These are phyloP conservation scores for Chromobotia macracanthus DNA, from an alignment of 2,797 vertebrate genomes.

Conservation along the genomic window DNA sequence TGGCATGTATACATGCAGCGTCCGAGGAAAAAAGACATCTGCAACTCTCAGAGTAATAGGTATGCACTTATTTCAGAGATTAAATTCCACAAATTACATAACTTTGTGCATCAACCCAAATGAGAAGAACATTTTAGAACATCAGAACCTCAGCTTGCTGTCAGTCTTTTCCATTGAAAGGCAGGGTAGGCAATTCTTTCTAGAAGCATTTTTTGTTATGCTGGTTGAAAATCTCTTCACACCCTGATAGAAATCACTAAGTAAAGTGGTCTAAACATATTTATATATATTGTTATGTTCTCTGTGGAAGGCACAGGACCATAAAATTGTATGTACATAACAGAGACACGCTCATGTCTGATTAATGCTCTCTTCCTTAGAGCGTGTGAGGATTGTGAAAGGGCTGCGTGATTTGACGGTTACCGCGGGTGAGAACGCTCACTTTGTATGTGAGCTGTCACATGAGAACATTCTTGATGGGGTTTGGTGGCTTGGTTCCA, in stretches of 20 bases:
- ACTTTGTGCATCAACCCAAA: too few species aligned
- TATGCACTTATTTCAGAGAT: conserved; percentile 60
- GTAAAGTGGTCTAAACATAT: too few species aligned
- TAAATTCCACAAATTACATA: neutral
- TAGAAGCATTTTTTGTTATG: too few species aligned
- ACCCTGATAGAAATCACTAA: too few species aligned
- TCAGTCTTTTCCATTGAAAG: too few species aligned
- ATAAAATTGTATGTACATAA: neutral
- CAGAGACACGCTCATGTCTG: too few species aligned
- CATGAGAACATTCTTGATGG: conserved; percentile 79
- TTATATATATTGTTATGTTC: too few species aligned
- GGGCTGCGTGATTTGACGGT: conserved; percentile 86
- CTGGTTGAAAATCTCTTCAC: too few species aligned
- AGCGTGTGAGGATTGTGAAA: conserved; percentile 74
- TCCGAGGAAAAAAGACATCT: conserved; percentile 76
- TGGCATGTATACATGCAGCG: conserved; percentile 81
- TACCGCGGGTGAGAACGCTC: conserved; percentile 89
- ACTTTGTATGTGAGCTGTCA: conserved; percentile 90
- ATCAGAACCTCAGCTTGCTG: too few species aligned
- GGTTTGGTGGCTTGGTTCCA: conserved; percentile 92
- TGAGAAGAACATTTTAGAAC: too few species aligned
- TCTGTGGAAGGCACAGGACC: too few species aligned
- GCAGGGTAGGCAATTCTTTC: too few species aligned
- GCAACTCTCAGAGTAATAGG: conserved; percentile 81
- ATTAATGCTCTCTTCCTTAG: conserved; percentile 64